Percentiles rank a stretch among this genome's conserved stretches.
Conservation (phyloP, 2,888 invertebrate species). For the Glyphotaelius pellucidus region DNA sequence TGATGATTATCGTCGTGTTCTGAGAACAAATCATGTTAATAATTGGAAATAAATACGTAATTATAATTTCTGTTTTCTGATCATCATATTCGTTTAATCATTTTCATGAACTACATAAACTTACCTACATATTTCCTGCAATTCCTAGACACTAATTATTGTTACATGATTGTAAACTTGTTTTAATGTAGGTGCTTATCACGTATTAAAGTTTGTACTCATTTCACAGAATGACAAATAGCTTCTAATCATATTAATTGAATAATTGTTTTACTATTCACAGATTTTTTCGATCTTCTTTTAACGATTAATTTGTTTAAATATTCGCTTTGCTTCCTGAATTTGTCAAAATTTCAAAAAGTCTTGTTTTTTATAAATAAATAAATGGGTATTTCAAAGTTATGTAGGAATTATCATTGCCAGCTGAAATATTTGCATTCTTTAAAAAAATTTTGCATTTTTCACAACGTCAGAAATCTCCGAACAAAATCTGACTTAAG, state of each 20-base stretch:
- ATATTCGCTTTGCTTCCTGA: not conserved
- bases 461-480: too few species aligned
- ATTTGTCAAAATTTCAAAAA: not conserved
- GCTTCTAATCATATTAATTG: not conserved
- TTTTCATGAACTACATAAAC: not conserved
- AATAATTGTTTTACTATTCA: too few species aligned
- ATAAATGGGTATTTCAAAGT: too few species aligned
- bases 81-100: not conserved
- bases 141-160: not conserved
- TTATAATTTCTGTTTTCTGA: not conserved
- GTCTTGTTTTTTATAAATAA: too few species aligned
- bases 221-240: not conserved
- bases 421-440: too few species aligned
- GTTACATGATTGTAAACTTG: not conserved
- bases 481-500: too few species aligned
- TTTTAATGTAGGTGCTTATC: not conserved
- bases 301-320: not conserved
- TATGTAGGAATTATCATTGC: too few species aligned
- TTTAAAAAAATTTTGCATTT: too few species aligned
- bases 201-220: not conserved
- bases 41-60: not conserved
- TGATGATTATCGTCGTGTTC: not conserved
- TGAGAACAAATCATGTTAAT: not conserved
- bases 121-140: not conserved
- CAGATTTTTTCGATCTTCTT: too few species aligned